These are phyloP conservation scores for Polypterus bichir DNA, from an alignment of 2,113 vertebrate genomes.

Conservation along the genomic window DNA sequence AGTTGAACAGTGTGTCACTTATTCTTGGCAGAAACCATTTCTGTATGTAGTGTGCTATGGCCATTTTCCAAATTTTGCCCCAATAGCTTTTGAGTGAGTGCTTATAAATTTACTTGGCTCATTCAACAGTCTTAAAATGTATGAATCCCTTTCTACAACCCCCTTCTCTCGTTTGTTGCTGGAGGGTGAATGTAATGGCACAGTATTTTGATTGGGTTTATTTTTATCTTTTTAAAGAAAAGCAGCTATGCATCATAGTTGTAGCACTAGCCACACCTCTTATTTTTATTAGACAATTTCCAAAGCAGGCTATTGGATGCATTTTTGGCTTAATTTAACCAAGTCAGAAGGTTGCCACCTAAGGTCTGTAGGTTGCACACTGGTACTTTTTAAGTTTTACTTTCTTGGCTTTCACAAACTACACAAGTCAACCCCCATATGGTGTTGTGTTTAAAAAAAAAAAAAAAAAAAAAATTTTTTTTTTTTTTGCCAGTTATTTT, in stretches of 20 bases:
- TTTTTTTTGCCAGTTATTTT: conserved; percentile 41
- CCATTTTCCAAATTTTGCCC: no score
- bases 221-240: conserved; percentile 29
- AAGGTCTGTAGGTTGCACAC: conserved; percentile 57
- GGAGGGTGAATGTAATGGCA: conserved; percentile 58
- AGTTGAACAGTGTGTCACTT: no score
- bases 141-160: neutral
- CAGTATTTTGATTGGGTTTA: conserved; percentile 29
- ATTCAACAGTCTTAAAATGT: no score
- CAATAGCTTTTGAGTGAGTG: no score
- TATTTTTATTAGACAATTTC: conserved; percentile 15
- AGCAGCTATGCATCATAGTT: conserved; percentile 56
- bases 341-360: conserved; percentile 60
- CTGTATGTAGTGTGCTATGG: no score
- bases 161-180: conserved; percentile 27
- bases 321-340: conserved; percentile 66
- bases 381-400: conserved; percentile 41
- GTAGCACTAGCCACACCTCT: conserved; percentile 52
- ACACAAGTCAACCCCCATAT: conserved; percentile 35
- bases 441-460: conserved; percentile 21
- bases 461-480: neutral
- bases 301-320: conserved; percentile 51
- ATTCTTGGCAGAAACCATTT: no score
- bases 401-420: conserved; percentile 43
- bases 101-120: no score